Conservation (phyloP, 2,888 invertebrate species). For the Norana najaformis region DNA sequence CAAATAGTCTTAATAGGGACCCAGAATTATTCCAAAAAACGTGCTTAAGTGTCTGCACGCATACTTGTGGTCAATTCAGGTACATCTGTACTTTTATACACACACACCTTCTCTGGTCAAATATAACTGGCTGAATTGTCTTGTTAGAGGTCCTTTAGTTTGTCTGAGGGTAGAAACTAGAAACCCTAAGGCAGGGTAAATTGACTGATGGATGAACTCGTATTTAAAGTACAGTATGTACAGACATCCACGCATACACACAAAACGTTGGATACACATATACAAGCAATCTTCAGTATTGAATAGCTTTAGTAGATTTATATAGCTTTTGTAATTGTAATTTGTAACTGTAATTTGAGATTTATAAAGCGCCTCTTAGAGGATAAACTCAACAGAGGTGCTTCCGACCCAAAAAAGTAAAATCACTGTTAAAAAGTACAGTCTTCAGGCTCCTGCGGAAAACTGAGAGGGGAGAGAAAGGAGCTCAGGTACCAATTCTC, state of each 20-base stretch:
- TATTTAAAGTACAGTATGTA: not conserved
- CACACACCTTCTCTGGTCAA: not conserved
- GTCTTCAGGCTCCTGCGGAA: too few species aligned
- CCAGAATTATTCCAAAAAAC: not conserved
- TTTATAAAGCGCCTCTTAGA: too few species aligned
- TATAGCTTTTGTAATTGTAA: not conserved
- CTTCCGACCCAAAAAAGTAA: too few species aligned
- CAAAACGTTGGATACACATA: not conserved
- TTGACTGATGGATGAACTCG: too few species aligned
- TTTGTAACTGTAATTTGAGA: too few species aligned
- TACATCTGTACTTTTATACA: not conserved
- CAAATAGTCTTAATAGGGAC: not conserved
- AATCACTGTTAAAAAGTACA: too few species aligned
- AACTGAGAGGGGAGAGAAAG: too few species aligned
- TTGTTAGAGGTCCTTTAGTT: not conserved
- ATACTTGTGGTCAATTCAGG: too few species aligned
- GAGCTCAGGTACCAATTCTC: too few species aligned
- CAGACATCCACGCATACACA: not conserved
- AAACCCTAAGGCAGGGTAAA: too few species aligned
- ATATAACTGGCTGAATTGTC: not conserved
- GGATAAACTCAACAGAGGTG: too few species aligned
- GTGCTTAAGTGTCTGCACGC: not conserved
- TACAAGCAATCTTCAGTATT: not conserved
- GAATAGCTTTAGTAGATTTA: not conserved
- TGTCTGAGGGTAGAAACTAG: not conserved